A percentile compares a stretch with the other conserved stretches of the same genome.
phyloP scores from a whole-genome alignment of 2,888 invertebrate species.

The Temnothorax unifasciatus region DNA sequence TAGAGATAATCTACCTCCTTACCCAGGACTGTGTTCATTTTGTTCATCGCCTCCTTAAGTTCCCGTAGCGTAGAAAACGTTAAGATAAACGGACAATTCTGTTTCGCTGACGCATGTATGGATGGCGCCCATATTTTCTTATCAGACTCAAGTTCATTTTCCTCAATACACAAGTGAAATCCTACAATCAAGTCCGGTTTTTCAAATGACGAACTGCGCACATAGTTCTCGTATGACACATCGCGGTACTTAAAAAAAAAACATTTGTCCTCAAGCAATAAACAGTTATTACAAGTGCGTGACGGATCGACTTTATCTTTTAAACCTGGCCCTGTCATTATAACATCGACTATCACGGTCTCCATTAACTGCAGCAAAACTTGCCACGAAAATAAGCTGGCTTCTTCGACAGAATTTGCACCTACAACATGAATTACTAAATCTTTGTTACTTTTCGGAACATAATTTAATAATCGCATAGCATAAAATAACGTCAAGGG shows the following conservation, averaged over 20 bases:
- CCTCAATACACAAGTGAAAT: constrained; percentile 79
- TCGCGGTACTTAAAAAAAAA: constrained; percentile 61
- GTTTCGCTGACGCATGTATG: constrained; percentile 71
- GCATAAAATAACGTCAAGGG: constrained; percentile 80
- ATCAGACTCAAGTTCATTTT: constrained; percentile 73
- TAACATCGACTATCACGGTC: constrained; percentile 73
- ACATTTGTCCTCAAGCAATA: constrained; percentile 46
- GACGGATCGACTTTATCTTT: constrained; percentile 53
- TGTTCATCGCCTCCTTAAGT: constrained; percentile 75
- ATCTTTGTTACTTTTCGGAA: background rate
- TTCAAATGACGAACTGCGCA: constrained; percentile 61
- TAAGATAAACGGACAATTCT: constrained; percentile 78
- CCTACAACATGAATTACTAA: constrained; percentile 76
- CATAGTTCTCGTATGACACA: constrained; percentile 76
- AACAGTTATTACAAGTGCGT: constrained; percentile 74
- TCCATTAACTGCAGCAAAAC: constrained; percentile 82
- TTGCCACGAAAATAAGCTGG: constrained; percentile 81
- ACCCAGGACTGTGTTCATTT: constrained; percentile 73
- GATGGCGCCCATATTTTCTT: constrained; percentile 78
- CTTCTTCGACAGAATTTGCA: constrained; percentile 79
- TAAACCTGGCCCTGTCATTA: constrained; percentile 83
- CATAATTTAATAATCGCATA: constrained; percentile 64
- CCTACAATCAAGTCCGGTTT: constrained; percentile 79
- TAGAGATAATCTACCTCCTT: constrained; percentile 62
- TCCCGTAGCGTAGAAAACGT: constrained; percentile 79